Percentiles rank a stretch among this genome's conserved stretches.
Conservation (phyloP, 2,888 invertebrate species). For the Polyommatus icarus region DNA sequence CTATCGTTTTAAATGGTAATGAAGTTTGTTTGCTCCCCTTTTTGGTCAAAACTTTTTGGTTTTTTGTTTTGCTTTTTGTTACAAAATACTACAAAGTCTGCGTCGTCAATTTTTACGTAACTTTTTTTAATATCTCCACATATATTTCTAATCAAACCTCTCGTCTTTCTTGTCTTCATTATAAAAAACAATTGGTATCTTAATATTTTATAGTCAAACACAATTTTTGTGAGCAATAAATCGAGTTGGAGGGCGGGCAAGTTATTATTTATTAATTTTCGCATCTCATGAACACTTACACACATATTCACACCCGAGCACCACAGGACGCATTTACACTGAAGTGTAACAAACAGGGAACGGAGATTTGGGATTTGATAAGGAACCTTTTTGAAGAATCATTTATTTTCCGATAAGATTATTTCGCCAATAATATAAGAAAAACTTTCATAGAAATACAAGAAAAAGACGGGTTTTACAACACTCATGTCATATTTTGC, state of each 20-base stretch:
- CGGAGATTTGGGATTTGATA: no score
- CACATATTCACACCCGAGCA: slow-evolving; percentile 61
- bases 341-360: slow-evolving; percentile 28
- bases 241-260: slow-evolving; percentile 45
- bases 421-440: no score
- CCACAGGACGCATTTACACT: slow-evolving; percentile 48
- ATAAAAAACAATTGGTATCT: slow-evolving; percentile 10
- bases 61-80: no score
- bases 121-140: background rate
- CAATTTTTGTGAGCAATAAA: slow-evolving; percentile 29
- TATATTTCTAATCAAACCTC: background rate
- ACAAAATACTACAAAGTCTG: no score
- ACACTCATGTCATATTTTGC: no score
- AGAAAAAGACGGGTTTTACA: no score
- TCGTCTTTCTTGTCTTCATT: slow-evolving; percentile 16
- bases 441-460: no score
- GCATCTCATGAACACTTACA: slow-evolving; percentile 58
- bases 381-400: no score
- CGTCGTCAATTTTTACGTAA: background rate
- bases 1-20: no score
- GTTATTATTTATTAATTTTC: slow-evolving; percentile 69
- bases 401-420: no score
- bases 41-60: no score
- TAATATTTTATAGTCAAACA: slow-evolving; percentile 33
- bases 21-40: no score